Evolutionary conservation across 2,113 vertebrate genomes (phyloP).

Genomic region (Sinocyclocheilus anshuiensis): DNA sequence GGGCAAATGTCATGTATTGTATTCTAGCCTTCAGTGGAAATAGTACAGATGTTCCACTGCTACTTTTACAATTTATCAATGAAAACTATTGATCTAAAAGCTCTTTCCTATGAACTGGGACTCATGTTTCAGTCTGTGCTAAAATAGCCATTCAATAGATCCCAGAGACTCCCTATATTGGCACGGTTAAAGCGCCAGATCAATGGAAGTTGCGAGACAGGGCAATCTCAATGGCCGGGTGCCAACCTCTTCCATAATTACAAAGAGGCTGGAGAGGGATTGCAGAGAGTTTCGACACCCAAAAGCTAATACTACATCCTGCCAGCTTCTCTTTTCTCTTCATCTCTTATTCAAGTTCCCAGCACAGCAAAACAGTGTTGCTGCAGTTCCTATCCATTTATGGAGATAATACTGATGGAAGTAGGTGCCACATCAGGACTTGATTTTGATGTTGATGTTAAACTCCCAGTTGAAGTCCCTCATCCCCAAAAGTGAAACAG

Average conservation of each 20-base stretch:
- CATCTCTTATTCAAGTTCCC: conserved; percentile 6
- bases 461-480: background rate
- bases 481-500: background rate
- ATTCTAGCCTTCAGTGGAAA: background rate
- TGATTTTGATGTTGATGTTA: background rate
- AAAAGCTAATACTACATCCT: conserved; percentile 23
- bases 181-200: background rate
- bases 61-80: conserved; percentile 11
- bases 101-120: conserved; percentile 1
- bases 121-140: background rate
- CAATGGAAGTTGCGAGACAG: conserved; percentile 11
- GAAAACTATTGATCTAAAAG: conserved; percentile 37
- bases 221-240: background rate
- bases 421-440: background rate
- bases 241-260: conserved; percentile 22
- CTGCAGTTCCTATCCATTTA: conserved; percentile 23
- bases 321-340: conserved; percentile 4
- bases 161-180: conserved; percentile 15
- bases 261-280: conserved; percentile 4
- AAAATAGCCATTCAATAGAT: background rate
- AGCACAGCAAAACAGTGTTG: conserved; percentile 12
- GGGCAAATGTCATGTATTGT: background rate
- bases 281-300: background rate
- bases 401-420: background rate
- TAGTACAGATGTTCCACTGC: background rate